phyloP scores from a whole-genome alignment of 2,888 invertebrate species.

The Tenthredo livida region DNA sequence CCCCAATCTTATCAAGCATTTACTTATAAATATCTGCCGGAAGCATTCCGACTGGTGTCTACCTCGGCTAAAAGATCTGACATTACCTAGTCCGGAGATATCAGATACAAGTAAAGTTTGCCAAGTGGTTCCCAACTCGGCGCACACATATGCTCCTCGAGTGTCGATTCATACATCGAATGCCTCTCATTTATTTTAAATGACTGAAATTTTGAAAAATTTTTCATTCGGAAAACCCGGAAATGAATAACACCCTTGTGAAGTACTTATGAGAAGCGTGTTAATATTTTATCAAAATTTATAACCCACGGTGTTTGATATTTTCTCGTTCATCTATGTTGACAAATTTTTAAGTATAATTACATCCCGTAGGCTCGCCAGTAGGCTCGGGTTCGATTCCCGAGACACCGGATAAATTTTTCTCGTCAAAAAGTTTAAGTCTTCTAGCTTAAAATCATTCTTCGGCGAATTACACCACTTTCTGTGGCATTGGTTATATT shows the following conservation, averaged over 20 bases:
- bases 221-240: neutral
- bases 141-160: neutral
- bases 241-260: neutral
- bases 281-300: conserved; percentile 1
- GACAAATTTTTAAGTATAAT: neutral
- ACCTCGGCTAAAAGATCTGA: neutral
- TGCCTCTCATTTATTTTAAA: neutral
- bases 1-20: neutral
- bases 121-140: neutral
- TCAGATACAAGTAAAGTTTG: neutral
- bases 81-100: neutral
- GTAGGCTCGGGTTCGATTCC: too few relatives aligned
- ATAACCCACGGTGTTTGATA: neutral
- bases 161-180: neutral
- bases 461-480: too few relatives aligned
- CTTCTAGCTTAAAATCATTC: too few relatives aligned
- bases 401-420: too few relatives aligned
- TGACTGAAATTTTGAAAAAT: too few relatives aligned
- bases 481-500: too few relatives aligned
- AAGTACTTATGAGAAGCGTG: neutral
- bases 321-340: neutral
- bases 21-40: neutral
- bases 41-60: neutral
- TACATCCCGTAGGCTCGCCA: too few relatives aligned
- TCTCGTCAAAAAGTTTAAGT: too few relatives aligned